Percentiles rank a stretch among this genome's conserved stretches.
Evolutionary conservation across 2,797 vertebrate genomes (phyloP).

Genomic region (Scyliorhinus canicula): DNA sequence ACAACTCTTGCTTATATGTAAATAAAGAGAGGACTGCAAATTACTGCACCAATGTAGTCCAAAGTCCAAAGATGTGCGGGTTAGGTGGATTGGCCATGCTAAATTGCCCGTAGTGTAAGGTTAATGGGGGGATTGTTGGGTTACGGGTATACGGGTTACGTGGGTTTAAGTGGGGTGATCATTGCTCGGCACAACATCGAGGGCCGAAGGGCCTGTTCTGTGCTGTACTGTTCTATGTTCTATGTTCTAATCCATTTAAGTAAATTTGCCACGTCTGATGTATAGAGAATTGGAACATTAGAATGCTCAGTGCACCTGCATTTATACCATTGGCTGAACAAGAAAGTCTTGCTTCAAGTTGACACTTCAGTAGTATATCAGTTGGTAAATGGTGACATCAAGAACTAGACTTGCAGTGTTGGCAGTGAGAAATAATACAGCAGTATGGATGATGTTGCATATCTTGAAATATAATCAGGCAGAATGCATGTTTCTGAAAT

Average conservation of each 20-base stretch:
- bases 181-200: too few species aligned
- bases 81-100: too few species aligned
- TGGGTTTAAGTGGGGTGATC: too few species aligned
- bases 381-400: background rate
- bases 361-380: background rate
- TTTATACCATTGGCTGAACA: background rate
- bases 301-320: background rate
- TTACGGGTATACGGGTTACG: too few species aligned
- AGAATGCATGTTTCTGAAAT: background rate
- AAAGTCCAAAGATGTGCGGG: too few species aligned
- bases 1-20: background rate
- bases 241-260: background rate
- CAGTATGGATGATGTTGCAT: background rate
- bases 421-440: background rate
- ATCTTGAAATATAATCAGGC: background rate
- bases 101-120: too few species aligned
- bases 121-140: too few species aligned
- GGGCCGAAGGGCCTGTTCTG: too few species aligned
- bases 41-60: background rate
- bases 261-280: background rate
- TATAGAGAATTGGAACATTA: background rate
- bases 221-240: too few species aligned
- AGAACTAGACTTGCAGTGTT: background rate
- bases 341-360: background rate
- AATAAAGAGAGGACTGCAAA: background rate